These are phyloP conservation scores for Helleia helle DNA, from an alignment of 2,888 invertebrate genomes.

Conservation along the genomic window DNA sequence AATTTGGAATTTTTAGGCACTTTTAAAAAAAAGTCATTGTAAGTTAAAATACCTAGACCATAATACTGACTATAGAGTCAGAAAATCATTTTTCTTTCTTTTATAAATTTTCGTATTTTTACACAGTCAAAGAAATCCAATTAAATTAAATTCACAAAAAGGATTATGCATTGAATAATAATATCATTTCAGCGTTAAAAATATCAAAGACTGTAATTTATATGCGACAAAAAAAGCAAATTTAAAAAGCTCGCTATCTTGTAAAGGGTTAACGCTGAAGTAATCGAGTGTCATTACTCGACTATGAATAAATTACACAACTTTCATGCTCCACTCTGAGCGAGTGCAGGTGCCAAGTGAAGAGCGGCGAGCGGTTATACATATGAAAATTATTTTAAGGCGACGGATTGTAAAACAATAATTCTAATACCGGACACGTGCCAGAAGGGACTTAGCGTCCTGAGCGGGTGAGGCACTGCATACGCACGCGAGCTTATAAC, in stretches of 20 bases:
- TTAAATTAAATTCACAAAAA: constrained; percentile 14
- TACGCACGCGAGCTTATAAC: too few species aligned
- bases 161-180: constrained; percentile 18
- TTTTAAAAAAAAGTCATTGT: too few species aligned
- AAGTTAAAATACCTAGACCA: too few species aligned
- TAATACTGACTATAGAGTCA: too few species aligned
- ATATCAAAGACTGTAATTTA: constrained; percentile 20
- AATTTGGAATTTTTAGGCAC: too few species aligned
- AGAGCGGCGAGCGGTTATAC: constrained; percentile 16
- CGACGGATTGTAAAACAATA: too few species aligned
- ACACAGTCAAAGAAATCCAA: not conserved
- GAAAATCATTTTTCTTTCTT: too few species aligned
- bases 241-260: constrained; percentile 40
- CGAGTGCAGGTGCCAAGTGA: constrained; percentile 25
- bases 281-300: constrained; percentile 73
- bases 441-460: too few species aligned
- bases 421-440: too few species aligned
- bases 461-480: too few species aligned
- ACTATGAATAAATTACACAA: constrained; percentile 68
- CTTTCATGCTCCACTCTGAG: constrained; percentile 36
- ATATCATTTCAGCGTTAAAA: constrained; percentile 16
- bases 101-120: too few species aligned
- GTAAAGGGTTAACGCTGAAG: constrained; percentile 65
- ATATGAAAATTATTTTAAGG: not conserved
- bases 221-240: constrained; percentile 45